Conservation (phyloP, 1,140 invertebrate species). For the Meteorus sp. region DNA sequence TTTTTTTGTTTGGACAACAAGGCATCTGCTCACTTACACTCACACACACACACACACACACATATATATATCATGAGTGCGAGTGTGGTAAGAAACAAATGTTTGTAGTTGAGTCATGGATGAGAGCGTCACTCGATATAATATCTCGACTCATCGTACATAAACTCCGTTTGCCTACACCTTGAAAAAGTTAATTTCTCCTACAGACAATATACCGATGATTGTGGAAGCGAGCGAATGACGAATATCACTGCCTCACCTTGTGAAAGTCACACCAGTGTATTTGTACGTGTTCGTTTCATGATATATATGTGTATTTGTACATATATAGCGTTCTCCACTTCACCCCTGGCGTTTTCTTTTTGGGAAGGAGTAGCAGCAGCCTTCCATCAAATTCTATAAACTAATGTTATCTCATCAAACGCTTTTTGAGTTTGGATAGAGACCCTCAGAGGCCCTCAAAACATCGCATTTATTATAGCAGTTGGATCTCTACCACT, state of each 20-base stretch:
- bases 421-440: constrained; percentile 23
- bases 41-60: no score
- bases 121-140: constrained; percentile 13
- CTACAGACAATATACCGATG: constrained; percentile 34
- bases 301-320: constrained; percentile 3
- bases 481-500: neutral
- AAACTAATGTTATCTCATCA: constrained; percentile 48
- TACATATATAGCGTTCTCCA: constrained; percentile 20
- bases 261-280: constrained; percentile 55
- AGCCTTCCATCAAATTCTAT: constrained; percentile 35
- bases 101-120: neutral
- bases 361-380: constrained; percentile 7
- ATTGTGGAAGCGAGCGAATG: constrained; percentile 44
- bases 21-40: neutral
- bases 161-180: constrained; percentile 33
- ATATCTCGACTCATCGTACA: constrained; percentile 23
- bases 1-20: constrained; percentile 12
- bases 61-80: no score
- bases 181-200: constrained; percentile 39
- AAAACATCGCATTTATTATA: constrained; percentile 37
- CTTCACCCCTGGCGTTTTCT: neutral
- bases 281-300: constrained; percentile 42
- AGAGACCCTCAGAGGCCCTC: constrained; percentile 3
- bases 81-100: neutral
- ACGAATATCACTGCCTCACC: constrained; percentile 54